These are phyloP conservation scores for Diglossa cyanea DNA, from an alignment of 2,797 vertebrate species.

Conservation along the genomic window DNA sequence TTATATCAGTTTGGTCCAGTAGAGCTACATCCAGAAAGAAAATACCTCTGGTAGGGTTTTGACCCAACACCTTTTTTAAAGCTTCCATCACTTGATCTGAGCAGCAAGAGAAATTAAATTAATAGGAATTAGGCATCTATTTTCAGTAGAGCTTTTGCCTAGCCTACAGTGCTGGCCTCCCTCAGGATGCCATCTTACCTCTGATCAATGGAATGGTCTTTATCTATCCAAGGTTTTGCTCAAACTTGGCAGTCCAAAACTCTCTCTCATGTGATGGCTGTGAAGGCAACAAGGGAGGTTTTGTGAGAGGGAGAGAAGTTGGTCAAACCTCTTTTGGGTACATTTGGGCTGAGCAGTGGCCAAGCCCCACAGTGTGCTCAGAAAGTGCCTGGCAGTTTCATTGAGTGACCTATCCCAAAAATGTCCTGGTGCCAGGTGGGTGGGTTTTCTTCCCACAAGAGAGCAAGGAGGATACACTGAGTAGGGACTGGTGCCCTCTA, in stretches of 20 bases:
- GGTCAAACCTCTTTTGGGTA: not conserved
- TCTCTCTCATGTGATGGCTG: rapidly evolving
- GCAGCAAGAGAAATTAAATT: not conserved
- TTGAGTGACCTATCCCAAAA: rapidly evolving
- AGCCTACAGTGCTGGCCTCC: not conserved
- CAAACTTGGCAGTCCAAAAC: not conserved
- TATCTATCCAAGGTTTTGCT: not conserved
- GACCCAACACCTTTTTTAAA: not conserved
- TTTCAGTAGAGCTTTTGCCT: not conserved
- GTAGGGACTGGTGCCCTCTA: not conserved
- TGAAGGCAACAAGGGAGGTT: not conserved
- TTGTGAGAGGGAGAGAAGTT: not conserved
- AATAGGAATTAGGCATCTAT: not conserved
- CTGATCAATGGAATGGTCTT: not conserved
- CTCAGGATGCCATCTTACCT: not conserved
- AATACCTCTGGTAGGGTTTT: not conserved
- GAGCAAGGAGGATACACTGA: not conserved
- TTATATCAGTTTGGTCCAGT: not conserved
- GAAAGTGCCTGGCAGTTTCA: not conserved
- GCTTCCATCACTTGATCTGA: not conserved
- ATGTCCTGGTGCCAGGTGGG: not conserved
- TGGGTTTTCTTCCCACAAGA: not conserved
- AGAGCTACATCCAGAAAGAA: not conserved
- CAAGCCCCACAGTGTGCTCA: not conserved
- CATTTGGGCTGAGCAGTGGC: not conserved